Conservation (phyloP, 2,888 invertebrate species). For the Eristalis pertinax region DNA sequence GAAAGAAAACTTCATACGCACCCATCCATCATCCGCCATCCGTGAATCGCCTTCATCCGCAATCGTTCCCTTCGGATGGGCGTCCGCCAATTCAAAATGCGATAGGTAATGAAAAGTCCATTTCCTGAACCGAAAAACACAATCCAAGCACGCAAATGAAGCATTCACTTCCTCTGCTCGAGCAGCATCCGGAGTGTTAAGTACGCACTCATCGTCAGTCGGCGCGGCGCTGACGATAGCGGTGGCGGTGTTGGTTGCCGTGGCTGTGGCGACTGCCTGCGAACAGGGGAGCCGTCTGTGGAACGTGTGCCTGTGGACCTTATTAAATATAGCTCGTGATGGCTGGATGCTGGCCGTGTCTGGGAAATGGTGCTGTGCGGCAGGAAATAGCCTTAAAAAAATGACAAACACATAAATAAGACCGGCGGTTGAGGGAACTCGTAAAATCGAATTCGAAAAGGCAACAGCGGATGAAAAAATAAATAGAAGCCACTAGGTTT, state of each 20-base stretch:
- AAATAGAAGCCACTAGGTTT: conserved; percentile 34
- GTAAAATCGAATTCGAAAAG: conserved; percentile 53
- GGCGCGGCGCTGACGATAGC: background rate
- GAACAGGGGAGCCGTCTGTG: conserved; percentile 18
- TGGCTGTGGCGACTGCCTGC: background rate
- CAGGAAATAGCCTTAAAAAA: conserved; percentile 63
- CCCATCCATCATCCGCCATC: too few relatives aligned
- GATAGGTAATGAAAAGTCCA: conserved; percentile 59
- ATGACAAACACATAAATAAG: conserved; percentile 58
- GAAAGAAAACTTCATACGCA: too few relatives aligned
- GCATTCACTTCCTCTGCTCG: conserved; percentile 63
- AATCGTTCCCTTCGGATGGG: background rate
- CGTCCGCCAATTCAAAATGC: conserved; percentile 32
- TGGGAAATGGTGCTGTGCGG: conserved; percentile 39
- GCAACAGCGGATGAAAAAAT: conserved; percentile 33
- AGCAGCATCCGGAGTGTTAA: conserved; percentile 69
- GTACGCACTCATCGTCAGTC: conserved; percentile 48
- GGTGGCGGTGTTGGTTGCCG: background rate
- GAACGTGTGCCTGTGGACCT: conserved; percentile 62
- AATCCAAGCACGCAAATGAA: conserved; percentile 60
- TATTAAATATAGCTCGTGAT: conserved; percentile 54
- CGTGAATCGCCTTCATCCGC: background rate
- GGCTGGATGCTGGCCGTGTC: conserved; percentile 29
- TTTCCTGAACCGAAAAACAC: conserved; percentile 44
- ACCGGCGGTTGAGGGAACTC: conserved; percentile 45